Evolutionary conservation across 2,888 invertebrate species (phyloP).

Genomic region (Napeogenes inachia): DNA sequence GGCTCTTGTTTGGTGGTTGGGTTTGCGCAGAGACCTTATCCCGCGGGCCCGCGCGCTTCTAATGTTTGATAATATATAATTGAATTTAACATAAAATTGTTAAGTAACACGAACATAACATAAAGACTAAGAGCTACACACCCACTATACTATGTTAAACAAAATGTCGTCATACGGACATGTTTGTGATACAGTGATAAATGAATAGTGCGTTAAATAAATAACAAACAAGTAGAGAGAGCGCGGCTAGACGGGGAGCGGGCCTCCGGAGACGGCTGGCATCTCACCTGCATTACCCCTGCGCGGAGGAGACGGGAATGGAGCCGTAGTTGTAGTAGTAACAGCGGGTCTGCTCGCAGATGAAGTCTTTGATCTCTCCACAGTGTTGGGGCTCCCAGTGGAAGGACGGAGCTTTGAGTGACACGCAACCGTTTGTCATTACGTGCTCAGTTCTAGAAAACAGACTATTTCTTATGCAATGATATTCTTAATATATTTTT

Average conservation of each 20-base stretch:
- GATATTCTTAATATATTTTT: slow-evolving; percentile 28
- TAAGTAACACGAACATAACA: slow-evolving; percentile 20
- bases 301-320: slow-evolving; percentile 91
- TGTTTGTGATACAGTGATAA: slow-evolving; percentile 28
- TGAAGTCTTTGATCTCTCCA: slow-evolving; percentile 89
- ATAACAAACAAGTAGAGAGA: slow-evolving; percentile 38
- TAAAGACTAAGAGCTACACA: slow-evolving; percentile 28
- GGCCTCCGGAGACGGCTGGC: slow-evolving; percentile 76
- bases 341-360: slow-evolving; percentile 93
- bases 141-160: slow-evolving; percentile 23
- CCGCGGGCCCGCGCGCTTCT: slow-evolving; percentile 69
- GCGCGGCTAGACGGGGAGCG: slow-evolving; percentile 71
- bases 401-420: slow-evolving; percentile 85
- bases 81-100: slow-evolving; percentile 1
- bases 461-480: slow-evolving; percentile 70
- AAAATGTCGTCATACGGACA: slow-evolving; percentile 51
- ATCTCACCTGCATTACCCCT: slow-evolving; percentile 93
- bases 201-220: slow-evolving; percentile 32
- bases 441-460: slow-evolving; percentile 75
- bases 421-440: slow-evolving; percentile 84
- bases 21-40: slow-evolving; percentile 74
- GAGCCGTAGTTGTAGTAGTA: slow-evolving; percentile 95
- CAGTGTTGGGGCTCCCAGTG: slow-evolving; percentile 91
- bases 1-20: slow-evolving; percentile 78
- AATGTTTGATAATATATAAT: slow-evolving; percentile 4